phyloP scores from a whole-genome alignment of 2,797 vertebrate genomes.

The Poliocrania exsul region DNA sequence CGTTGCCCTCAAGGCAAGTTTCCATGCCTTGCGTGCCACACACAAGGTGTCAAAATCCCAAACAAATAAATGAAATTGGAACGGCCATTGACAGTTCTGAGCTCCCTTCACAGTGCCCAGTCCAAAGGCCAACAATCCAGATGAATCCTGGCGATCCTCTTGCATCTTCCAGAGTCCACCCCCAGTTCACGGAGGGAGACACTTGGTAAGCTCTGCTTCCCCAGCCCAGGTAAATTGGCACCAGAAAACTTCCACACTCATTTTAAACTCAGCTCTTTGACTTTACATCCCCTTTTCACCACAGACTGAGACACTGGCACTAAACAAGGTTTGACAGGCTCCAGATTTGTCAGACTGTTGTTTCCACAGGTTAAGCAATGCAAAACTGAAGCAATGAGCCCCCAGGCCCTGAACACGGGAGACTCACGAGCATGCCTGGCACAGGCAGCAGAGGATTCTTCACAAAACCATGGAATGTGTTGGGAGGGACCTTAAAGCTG shows the following conservation, averaged over 20 bases:
- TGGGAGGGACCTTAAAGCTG: not conserved
- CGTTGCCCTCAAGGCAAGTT: not conserved
- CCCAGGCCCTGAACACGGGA: accelerated
- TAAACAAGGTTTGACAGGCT: not conserved
- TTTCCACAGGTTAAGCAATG: not conserved
- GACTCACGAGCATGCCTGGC: accelerated
- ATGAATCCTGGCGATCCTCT: not conserved
- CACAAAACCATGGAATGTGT: not conserved
- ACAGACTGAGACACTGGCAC: not conserved
- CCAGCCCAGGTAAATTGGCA: not conserved
- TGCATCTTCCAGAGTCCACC: not conserved
- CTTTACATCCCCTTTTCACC: not conserved
- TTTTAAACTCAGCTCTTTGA: not conserved
- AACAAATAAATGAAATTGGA: not conserved
- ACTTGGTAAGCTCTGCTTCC: not conserved
- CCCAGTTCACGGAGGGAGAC: accelerated
- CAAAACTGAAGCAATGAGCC: not conserved
- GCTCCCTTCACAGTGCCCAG: not conserved
- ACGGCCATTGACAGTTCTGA: not conserved
- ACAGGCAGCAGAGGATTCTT: not conserved
- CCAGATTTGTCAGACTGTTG: not conserved
- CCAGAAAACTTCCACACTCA: not conserved
- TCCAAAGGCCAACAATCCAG: not conserved
- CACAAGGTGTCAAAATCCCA: not conserved
- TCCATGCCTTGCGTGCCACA: not conserved